These are phyloP conservation scores for Fistularia tabacaria DNA, from an alignment of 2,797 vertebrate species.

Conservation along the genomic window DNA sequence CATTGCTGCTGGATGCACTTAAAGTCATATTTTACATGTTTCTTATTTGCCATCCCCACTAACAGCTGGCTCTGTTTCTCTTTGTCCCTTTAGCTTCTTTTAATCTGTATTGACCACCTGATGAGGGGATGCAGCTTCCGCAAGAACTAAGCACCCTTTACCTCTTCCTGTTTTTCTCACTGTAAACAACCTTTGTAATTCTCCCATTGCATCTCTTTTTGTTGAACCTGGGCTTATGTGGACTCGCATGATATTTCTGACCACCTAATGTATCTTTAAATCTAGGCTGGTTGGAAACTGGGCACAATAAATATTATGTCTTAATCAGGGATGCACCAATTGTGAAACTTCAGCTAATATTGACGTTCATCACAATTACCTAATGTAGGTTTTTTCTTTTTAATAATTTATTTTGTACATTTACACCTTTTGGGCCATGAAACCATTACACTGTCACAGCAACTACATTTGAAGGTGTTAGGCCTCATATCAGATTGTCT, in stretches of 20 bases:
- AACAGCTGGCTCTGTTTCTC: slow-evolving; percentile 75
- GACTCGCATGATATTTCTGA: slow-evolving; percentile 76
- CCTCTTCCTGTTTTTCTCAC: slow-evolving; percentile 74
- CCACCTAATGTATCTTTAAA: slow-evolving; percentile 54
- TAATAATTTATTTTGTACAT: too few relatives aligned
- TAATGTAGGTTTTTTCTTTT: too few relatives aligned
- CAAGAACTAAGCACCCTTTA: slow-evolving; percentile 86
- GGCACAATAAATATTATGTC: slow-evolving; percentile 56
- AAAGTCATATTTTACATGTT: slow-evolving; percentile 20
- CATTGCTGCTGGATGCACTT: slow-evolving; percentile 21
- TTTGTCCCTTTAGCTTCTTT: slow-evolving; percentile 86
- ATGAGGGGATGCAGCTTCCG: slow-evolving; percentile 92
- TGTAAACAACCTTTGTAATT: slow-evolving; percentile 62
- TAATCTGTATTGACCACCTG: slow-evolving; percentile 93
- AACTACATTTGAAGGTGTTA: too few relatives aligned
- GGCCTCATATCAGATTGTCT: too few relatives aligned
- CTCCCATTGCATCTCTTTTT: slow-evolving; percentile 63
- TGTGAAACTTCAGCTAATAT: too few relatives aligned
- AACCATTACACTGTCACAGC: too few relatives aligned
- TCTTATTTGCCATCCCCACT: slow-evolving; percentile 74
- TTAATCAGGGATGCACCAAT: slow-evolving; percentile 25
- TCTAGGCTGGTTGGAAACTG: slow-evolving; percentile 41
- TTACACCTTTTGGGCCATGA: too few relatives aligned
- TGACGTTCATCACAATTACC: too few relatives aligned
- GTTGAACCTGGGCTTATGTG: slow-evolving; percentile 73